These are phyloP conservation scores for Epicampocera succincta DNA, from an alignment of 2,888 invertebrate species.

Conservation along the genomic window DNA sequence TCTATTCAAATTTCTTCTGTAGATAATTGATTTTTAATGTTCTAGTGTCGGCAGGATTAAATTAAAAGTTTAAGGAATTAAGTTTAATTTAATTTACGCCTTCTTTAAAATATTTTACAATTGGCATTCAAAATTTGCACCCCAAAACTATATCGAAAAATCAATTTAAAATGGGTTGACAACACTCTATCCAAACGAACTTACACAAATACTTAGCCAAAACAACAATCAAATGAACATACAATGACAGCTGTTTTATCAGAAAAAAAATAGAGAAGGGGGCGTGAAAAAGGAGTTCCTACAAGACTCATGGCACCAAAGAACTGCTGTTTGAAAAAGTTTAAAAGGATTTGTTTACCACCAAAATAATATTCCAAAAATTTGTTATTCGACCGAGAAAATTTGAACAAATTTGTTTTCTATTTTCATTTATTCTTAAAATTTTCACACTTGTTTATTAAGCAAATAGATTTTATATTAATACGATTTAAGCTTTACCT, in stretches of 20 bases:
- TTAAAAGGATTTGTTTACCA: background rate
- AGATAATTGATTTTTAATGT: background rate
- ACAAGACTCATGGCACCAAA: conserved; percentile 50
- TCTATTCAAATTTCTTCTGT: background rate
- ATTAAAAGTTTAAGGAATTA: background rate
- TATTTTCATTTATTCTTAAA: no score
- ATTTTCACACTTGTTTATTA: no score
- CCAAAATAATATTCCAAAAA: background rate
- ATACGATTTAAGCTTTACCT: conserved; percentile 9
- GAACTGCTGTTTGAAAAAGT: background rate
- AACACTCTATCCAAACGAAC: conserved; percentile 42
- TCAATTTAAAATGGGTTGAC: conserved; percentile 66
- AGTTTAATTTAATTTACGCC: conserved; percentile 13
- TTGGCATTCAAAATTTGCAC: conserved; percentile 3
- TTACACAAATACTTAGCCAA: conserved; percentile 22
- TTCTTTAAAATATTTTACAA: conserved; percentile 6
- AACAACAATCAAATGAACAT: conserved; percentile 58
- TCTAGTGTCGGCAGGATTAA: background rate
- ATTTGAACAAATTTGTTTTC: no score
- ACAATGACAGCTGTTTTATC: conserved; percentile 66
- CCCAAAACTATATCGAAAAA: conserved; percentile 53
- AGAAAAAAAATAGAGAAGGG: conserved; percentile 1
- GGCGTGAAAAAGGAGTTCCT: conserved; percentile 46
- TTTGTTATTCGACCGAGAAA: background rate
- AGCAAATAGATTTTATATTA: background rate